A percentile compares a stretch with the other conserved stretches of the same genome.
Evolutionary conservation across 2,797 vertebrate genomes (phyloP).

Genomic region (Erpetoichthys calabaricus): DNA sequence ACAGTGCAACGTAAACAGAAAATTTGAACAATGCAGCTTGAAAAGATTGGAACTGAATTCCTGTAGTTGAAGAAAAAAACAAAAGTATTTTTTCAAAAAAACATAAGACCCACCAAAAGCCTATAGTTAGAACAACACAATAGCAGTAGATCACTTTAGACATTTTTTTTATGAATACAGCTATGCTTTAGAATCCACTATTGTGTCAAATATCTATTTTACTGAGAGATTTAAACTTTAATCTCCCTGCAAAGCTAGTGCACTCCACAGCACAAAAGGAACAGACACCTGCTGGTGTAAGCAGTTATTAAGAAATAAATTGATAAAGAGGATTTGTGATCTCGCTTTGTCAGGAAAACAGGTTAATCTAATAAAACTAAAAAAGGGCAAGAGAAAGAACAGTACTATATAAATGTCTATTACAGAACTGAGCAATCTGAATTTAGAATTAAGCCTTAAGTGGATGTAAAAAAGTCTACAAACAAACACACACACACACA

Average conservation of each 20-base stretch:
- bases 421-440: too few species aligned
- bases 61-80: too few species aligned
- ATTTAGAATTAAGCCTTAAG: background rate
- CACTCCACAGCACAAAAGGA: slow-evolving; percentile 4
- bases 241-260: background rate
- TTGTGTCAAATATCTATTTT: too few species aligned
- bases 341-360: slow-evolving; percentile 9
- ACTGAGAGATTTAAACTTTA: background rate
- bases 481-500: background rate
- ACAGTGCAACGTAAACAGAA: too few species aligned
- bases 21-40: too few species aligned
- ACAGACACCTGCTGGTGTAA: slow-evolving; percentile 25
- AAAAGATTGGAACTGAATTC: too few species aligned
- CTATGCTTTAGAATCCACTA: too few species aligned
- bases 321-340: background rate
- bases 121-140: too few species aligned
- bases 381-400: slow-evolving; percentile 42
- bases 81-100: too few species aligned
- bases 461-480: background rate
- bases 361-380: slow-evolving; percentile 57
- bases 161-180: too few species aligned
- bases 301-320: background rate
- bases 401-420: slow-evolving; percentile 14
- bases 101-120: too few species aligned
- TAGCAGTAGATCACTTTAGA: too few species aligned